Evolutionary conservation across 1,140 invertebrate species (phyloP), one percentile per base, ranked within the genome.

Genomic region (Agrypnia vestita): DNA sequence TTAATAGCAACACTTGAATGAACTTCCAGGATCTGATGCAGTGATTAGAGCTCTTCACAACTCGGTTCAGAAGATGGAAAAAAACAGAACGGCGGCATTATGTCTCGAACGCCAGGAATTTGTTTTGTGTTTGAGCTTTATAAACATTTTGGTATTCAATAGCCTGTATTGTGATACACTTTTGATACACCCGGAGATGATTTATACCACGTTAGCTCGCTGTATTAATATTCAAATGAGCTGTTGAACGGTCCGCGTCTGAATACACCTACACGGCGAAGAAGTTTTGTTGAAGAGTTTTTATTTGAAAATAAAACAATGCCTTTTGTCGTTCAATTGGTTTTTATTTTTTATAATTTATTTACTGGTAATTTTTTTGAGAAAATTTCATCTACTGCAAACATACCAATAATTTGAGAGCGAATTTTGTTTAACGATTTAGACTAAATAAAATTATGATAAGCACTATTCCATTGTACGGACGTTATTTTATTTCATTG

Each of bases 121-220:
- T 49, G 61, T 69, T 78, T 78, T 78, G 76, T 78, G 59, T 69
- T 47, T 64, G 76, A 44, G 49, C 61, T 78, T 67, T 78, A 69
- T 78, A 78, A 78, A 78, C 76, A 71, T 78, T 53, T 55, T 56
- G 62, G 25, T 61, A 44, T 69, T n/a, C 19, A 47, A 53, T 19
- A 44, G 47, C 25, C 53, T 55, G 43, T 56, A 55, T 53, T 69
- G 25, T 78, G 76, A 78, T 78, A 67, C 61, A 44, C 59, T 61
- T 76, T 64, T 78, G 61, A 78, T 78, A 55, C 49, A 78, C 76
- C 69, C 64, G 1, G n/a, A 55, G 47, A 46, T 76, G 61, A 51
- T 64, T 76, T 64, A 76, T 73, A 73, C 69, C 69, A 17, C 69
- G 69, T 53, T 73, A 43, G 69, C 17, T 73, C 64, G 44, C 47